Evolutionary conservation across 2,797 vertebrate species (phyloP).

Genomic region (Poeciliopsis infans): DNA sequence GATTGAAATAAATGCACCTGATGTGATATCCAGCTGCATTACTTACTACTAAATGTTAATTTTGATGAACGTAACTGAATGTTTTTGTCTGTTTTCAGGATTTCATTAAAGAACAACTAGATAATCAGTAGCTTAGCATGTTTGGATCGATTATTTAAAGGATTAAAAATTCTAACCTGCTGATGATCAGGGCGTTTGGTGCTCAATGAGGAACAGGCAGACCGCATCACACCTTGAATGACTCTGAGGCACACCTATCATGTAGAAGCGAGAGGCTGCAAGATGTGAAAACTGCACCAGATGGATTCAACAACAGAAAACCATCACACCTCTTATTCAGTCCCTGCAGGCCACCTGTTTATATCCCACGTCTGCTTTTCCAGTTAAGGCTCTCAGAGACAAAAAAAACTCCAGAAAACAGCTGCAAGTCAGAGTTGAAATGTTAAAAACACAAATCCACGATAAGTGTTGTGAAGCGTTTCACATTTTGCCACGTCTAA

Average conservation of each 20-base stretch:
- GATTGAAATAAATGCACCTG: conserved; percentile 41
- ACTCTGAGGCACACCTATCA: conserved; percentile 65
- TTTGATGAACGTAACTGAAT: conserved; percentile 3
- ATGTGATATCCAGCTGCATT: conserved; percentile 28
- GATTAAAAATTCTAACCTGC: conserved; percentile 8
- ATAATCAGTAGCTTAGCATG: conserved; percentile 16
- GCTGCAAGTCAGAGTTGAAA: conserved; percentile 36
- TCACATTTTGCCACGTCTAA: background rate
- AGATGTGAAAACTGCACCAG: conserved; percentile 70
- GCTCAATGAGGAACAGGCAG: conserved; percentile 47
- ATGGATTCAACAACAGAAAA: conserved; percentile 62
- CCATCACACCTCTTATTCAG: conserved; percentile 59
- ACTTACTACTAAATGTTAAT: conserved; percentile 23
- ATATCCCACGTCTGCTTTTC: conserved; percentile 57
- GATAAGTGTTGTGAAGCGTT: background rate
- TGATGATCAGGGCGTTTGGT: conserved; percentile 18
- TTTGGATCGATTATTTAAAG: conserved; percentile 11
- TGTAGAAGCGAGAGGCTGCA: conserved; percentile 55
- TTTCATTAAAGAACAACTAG: conserved; percentile 1
- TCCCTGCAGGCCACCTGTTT: conserved; percentile 62
- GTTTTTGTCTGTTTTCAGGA: background rate
- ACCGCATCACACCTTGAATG: conserved; percentile 56
- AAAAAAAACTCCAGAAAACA: conserved; percentile 43
- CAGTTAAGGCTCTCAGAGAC: conserved; percentile 37
- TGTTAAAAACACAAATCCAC: conserved; percentile 1